phyloP scores from a whole-genome alignment of 64 coral and sea anemone species.

The Porites australiensis region DNA sequence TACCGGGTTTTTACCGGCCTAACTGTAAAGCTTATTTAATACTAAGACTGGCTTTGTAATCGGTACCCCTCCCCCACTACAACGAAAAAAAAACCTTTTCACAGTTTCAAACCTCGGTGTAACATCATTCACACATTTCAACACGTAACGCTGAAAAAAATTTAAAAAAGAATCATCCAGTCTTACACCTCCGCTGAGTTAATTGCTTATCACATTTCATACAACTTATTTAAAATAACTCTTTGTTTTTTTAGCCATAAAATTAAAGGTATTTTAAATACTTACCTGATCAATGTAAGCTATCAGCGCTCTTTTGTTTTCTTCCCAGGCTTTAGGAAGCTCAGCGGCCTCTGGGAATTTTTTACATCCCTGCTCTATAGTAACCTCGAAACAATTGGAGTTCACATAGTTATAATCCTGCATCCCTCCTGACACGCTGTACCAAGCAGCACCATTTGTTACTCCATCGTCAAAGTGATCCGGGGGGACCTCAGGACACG shows the following conservation, averaged over 20 bases:
- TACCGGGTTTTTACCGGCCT: too few species aligned
- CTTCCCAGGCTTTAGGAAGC: constrained; percentile 89
- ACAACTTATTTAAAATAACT: background rate
- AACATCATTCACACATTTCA: background rate
- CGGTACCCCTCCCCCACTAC: too few species aligned
- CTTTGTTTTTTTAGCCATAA: too few species aligned
- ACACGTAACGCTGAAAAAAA: background rate
- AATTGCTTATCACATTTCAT: constrained; percentile 3
- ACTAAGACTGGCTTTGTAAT: too few species aligned
- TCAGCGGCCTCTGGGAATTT: constrained; percentile 90
- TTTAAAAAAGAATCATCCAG: background rate
- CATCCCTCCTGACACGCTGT: constrained; percentile 98
- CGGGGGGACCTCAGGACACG: constrained; percentile 93
- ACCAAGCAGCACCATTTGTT: constrained; percentile 98
- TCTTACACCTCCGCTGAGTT: background rate
- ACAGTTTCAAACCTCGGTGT: too few species aligned
- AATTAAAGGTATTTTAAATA: too few species aligned
- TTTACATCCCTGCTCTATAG: constrained; percentile 96
- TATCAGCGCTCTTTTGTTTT: constrained; percentile 89
- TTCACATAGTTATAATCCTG: constrained; percentile 98
- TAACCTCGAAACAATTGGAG: constrained; percentile 97
- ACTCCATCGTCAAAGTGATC: constrained; percentile 98
- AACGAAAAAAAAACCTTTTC: too few species aligned
- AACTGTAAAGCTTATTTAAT: too few species aligned
- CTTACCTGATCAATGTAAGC: constrained; percentile 87